These are phyloP conservation scores for Diloba caeruleocephala DNA, from an alignment of 2,888 invertebrate species.

Conservation along the genomic window DNA sequence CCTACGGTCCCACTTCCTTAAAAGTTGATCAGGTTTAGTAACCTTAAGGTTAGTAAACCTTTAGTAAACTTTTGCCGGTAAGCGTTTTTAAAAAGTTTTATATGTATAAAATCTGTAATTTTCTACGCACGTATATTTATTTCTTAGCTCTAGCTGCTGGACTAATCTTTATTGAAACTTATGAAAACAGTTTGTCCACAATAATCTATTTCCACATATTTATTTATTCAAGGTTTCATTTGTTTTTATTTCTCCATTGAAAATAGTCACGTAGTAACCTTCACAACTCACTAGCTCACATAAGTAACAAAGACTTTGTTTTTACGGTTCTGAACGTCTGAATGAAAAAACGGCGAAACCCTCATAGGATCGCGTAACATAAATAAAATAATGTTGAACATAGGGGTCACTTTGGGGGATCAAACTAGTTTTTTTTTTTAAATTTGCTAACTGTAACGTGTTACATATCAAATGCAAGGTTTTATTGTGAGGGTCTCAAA, in stretches of 20 bases:
- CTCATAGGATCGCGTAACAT: too few species aligned
- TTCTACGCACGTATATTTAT: slow-evolving; percentile 9
- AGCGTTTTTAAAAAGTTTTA: not conserved
- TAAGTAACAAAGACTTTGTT: slow-evolving; percentile 29
- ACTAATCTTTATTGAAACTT: slow-evolving; percentile 5
- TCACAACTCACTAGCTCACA: not conserved
- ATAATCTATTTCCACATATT: slow-evolving; percentile 14
- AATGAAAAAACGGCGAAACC: too few species aligned
- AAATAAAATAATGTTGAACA: too few species aligned
- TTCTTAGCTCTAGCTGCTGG: slow-evolving; percentile 14
- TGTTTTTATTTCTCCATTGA: slow-evolving; percentile 3
- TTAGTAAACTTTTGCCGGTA: too few species aligned
- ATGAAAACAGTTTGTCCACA: slow-evolving; percentile 5
- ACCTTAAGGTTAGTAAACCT: too few species aligned
- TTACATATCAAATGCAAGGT: too few species aligned
- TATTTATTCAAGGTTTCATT: slow-evolving; percentile 35
- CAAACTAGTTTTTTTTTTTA: too few species aligned
- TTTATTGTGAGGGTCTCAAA: too few species aligned
- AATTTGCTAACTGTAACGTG: too few species aligned
- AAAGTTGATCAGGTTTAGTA: not conserved
- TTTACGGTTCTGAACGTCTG: too few species aligned
- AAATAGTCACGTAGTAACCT: slow-evolving; percentile 39
- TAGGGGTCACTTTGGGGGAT: too few species aligned
- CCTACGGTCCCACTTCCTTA: not conserved
- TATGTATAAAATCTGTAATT: not conserved